Evolutionary conservation across 2,797 vertebrate species (phyloP).

Genomic region (Darevskia mixta): DNA sequence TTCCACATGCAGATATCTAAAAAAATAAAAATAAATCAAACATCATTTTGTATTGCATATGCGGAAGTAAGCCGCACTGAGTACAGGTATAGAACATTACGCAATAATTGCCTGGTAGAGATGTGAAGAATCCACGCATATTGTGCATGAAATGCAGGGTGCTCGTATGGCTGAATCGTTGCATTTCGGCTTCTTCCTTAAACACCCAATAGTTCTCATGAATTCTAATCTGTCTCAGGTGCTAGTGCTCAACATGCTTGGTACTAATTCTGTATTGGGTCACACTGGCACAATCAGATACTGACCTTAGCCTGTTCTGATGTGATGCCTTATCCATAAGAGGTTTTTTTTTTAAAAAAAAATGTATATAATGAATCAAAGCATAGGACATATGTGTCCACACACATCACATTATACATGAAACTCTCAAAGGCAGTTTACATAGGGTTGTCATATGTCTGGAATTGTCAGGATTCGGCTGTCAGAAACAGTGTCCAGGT

Average conservation of each 20-base stretch:
- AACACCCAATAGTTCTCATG: not conserved
- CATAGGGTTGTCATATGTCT: too few relatives aligned
- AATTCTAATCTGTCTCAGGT: not conserved
- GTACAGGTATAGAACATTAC: not conserved
- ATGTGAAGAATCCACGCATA: not conserved
- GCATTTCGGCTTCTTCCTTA: not conserved
- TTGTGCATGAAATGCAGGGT: not conserved
- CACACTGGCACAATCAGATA: not conserved
- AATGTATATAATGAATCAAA: not conserved
- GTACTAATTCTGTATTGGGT: not conserved
- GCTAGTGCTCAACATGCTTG: not conserved
- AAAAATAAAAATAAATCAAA: not conserved
- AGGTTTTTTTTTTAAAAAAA: not conserved
- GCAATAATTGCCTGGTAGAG: not conserved
- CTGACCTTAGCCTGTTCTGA: not conserved
- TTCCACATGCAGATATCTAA: not conserved
- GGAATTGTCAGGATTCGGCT: too few relatives aligned
- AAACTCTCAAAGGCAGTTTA: not conserved
- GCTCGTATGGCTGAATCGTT: not conserved
- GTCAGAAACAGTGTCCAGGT: too few relatives aligned
- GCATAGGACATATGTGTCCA: not conserved
- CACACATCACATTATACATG: not conserved
- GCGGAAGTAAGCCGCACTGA: not conserved
- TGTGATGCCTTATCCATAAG: not conserved
- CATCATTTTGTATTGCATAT: not conserved